Evolutionary conservation across 2,797 vertebrate genomes (phyloP).

Genomic region (Rhadinocentrus ornatus): DNA sequence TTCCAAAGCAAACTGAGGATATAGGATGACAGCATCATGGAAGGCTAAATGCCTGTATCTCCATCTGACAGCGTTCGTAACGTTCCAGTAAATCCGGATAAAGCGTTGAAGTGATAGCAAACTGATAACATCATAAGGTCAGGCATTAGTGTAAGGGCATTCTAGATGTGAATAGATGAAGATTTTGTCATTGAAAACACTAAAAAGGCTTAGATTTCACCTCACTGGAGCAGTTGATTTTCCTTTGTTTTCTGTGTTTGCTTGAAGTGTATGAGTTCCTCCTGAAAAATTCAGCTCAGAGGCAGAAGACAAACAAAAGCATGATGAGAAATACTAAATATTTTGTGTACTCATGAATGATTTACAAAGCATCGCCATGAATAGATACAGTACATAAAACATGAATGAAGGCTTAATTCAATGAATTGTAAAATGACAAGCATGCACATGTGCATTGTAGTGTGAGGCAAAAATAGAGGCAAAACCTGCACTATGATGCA

Average conservation of each 20-base stretch:
- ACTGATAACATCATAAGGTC: conserved; percentile 40
- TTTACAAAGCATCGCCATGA: conserved; percentile 48
- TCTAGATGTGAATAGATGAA: conserved; percentile 56
- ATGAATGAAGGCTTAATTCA: conserved; percentile 34
- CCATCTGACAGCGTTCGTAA: conserved; percentile 47
- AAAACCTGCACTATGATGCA: not conserved
- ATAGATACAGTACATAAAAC: conserved; percentile 22
- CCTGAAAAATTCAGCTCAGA: conserved; percentile 34
- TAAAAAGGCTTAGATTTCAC: conserved; percentile 12
- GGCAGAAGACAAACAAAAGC: conserved; percentile 56
- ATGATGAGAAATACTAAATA: conserved; percentile 51
- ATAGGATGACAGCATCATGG: conserved; percentile 21
- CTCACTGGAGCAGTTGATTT: conserved; percentile 12
- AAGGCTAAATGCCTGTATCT: conserved; percentile 44
- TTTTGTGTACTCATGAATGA: conserved; percentile 59
- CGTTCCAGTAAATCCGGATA: conserved; percentile 60
- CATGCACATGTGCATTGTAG: not conserved
- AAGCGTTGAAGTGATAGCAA: conserved; percentile 44
- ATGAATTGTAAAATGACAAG: conserved; percentile 9
- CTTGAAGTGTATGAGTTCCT: conserved; percentile 49
- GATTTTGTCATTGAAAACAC: conserved; percentile 35
- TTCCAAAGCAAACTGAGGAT: conserved; percentile 18
- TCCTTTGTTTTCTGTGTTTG: conserved; percentile 38
- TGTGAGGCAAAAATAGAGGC: conserved; percentile 1
- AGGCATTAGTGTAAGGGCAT: conserved; percentile 43